Evolutionary conservation across 2,113 vertebrate genomes (phyloP).

Genomic region (Microcebus jonahi): DNA sequence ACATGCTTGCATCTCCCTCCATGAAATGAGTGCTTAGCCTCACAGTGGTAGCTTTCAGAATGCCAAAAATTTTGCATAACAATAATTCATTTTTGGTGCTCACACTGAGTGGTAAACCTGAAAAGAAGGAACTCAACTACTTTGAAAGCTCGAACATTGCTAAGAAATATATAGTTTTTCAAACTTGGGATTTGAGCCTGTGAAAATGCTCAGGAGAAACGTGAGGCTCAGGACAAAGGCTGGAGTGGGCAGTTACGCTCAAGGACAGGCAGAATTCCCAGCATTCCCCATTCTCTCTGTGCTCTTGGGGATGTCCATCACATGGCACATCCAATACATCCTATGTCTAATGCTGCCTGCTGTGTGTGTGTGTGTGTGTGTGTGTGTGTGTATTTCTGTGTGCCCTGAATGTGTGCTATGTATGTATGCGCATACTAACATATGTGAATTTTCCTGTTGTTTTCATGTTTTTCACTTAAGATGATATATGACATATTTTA

Average conservation of each 20-base stretch:
- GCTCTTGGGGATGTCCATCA: background rate
- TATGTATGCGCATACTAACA: too few relatives aligned
- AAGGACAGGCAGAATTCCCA: background rate
- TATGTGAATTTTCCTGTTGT: background rate
- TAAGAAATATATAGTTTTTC: background rate
- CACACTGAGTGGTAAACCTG: background rate
- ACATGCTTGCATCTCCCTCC: background rate
- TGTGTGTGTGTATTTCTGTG: too few relatives aligned
- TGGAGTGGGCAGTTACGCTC: accelerated
- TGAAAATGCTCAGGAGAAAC: background rate
- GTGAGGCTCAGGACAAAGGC: background rate
- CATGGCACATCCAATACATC: background rate
- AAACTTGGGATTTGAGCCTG: background rate
- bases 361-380: too few relatives aligned
- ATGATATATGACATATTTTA: background rate
- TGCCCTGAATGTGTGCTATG: too few relatives aligned
- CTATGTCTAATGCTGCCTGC: background rate
- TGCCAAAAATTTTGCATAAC: background rate
- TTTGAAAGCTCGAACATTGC: background rate
- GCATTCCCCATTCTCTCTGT: accelerated
- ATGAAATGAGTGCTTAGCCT: background rate
- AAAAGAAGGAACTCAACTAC: background rate
- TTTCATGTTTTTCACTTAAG: background rate
- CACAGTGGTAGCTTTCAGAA: background rate
- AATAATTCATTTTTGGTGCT: background rate